Evolutionary conservation across 2,113 vertebrate species (phyloP), one percentile per base, ranked within the genome.

Genomic region (Microcebus murinus): DNA sequence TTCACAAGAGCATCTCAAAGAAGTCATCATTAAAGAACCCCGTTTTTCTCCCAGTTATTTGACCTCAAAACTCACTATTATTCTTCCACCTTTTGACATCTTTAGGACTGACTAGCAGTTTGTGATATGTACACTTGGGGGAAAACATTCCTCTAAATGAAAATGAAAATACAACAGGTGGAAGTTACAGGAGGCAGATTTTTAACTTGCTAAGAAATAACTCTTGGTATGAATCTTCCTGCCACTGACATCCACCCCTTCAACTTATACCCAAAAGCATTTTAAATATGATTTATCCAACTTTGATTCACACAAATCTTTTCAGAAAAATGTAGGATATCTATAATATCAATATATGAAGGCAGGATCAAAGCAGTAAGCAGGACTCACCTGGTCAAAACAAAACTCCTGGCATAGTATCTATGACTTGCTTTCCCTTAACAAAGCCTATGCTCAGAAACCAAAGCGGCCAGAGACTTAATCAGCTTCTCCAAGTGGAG

Each of bases 361-460:
- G 52, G 11, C 15, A 89, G 45, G 21, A 74, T 80, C 25, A 89
- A 74, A 93, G 10, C 2, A 91, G 13, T 81, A 97, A 90, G 31
- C 55, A 96, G 57, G n/a, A 87, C 87, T 52, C 48, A 84, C 8
- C 3, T 70, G 17, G 29, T 92, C 31, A 82, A 95, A 95, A 97
- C 42, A 85, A 92, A 92, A 85, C 61, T 87, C 50, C 50, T 42
- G 45, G 20, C 48, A 83, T 3, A 71, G 8, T 70, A 83, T 52
- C 85, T 94, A 94, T 85, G 15, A 52, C 12, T 86, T 86, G 65
- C 17, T 96, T 91, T 80, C 79, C 77, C 63, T 88, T 27, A 88
- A 91, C 68, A 88, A 97, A 94, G 10, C n/a, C n/a, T 74, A 34
- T 20, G 48, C 67, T 95, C 81, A 89, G 63, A 92, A 96, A 79